Base-by-base conservation (phyloP, 2,888 invertebrate genomes). In the Cabera pusaria region DNA sequence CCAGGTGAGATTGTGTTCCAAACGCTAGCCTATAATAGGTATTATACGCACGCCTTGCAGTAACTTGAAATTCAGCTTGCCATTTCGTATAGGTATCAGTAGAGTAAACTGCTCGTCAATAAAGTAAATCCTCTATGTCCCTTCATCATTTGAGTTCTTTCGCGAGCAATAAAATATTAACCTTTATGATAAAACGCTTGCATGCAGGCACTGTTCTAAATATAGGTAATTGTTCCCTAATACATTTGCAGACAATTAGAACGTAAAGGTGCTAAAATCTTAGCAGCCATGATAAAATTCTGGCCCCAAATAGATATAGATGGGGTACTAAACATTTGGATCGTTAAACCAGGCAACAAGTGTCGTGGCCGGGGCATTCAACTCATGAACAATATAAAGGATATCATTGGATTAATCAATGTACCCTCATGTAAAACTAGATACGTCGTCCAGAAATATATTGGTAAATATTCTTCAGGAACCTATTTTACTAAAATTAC, bases 391-490 rank as follows among this genome's bases (percentile, higher is more conserved):
- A 93, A 93, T 60, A 90, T 98, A 12, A 95, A 96, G 56, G 96
- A 97, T 59, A 97, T 98, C 35, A 77, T 96, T 50, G 92, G 92
- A 11, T 90, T 93, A 32, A 90, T 94, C n/a, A 94, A 93, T 67
- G 90, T 92, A 52, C 90, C 93, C 8, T 90, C 91, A 11, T 87
- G 92, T 53, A 94, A 94, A 77, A 91, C 93, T 65, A 92, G 95
- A 90, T 98, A 95, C 75, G 97, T 98, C 27, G 95, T 98, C 5
- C 98, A 98, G 75, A 98, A 98, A 83, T 98, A 98, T 73, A 97
- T 98, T 59, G 97, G 97, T 97, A 90, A 85, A 73, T 17, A 11
- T 4, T 14, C 14, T 14, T 14, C 14, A 14, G n/a, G n/a, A n/a
- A 14, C 2, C 4, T 14, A 14, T 14, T 14, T 14, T 14, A 14